Conservation (phyloP, 2,797 vertebrate genomes). For the Halcyon smyrnensis region DNA sequence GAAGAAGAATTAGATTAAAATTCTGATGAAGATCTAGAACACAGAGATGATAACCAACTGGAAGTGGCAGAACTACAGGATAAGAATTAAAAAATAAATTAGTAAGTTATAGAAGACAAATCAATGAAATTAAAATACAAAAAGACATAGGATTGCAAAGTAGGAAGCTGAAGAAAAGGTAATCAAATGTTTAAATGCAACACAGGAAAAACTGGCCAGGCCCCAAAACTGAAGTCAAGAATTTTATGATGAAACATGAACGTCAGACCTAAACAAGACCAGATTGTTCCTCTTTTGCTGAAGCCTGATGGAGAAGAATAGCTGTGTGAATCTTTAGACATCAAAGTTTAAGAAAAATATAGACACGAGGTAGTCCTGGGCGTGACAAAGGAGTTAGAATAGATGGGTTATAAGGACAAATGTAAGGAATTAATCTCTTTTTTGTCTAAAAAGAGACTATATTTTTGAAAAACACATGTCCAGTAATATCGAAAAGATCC, state of each 20-base stretch:
- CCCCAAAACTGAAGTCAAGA: neutral
- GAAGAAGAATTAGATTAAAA: neutral
- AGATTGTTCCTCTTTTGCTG: neutral
- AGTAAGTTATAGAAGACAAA: neutral
- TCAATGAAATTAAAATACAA: neutral
- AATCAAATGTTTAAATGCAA: neutral
- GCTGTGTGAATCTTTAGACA: neutral
- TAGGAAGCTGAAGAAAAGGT: neutral
- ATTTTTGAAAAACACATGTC: fast-evolving
- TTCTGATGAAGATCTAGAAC: neutral
- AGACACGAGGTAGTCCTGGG: neutral
- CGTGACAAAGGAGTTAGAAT: neutral
- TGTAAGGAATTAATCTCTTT: neutral
- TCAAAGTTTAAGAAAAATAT: neutral
- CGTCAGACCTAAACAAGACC: neutral
- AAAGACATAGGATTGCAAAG: neutral
- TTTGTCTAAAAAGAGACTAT: neutral
- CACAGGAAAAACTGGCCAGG: neutral
- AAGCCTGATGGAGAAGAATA: fast-evolving
- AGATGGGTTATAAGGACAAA: neutral
- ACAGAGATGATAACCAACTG: neutral
- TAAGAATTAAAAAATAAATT: neutral
- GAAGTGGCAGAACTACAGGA: neutral
- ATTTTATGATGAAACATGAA: neutral
- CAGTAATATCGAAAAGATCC: neutral